Conservation (phyloP, 1,140 invertebrate species). For the Danaus plexippus region DNA sequence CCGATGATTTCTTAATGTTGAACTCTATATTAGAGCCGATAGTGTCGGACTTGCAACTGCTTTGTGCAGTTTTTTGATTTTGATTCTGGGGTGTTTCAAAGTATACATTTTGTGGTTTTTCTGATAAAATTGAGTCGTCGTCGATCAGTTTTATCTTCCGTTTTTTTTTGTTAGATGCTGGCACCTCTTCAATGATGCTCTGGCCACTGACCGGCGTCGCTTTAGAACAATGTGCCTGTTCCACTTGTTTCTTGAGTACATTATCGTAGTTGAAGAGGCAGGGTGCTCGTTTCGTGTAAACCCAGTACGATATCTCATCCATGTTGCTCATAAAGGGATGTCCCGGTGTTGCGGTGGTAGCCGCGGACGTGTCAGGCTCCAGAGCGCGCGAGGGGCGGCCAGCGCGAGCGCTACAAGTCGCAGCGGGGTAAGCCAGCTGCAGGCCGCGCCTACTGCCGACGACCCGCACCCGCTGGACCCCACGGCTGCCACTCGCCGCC, state of each 20-base stretch:
- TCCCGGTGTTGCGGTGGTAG: constrained; percentile 15
- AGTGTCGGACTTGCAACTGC: constrained; percentile 37
- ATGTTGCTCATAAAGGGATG: constrained; percentile 61
- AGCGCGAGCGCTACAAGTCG: constrained; percentile 18
- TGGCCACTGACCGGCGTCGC: constrained; percentile 29
- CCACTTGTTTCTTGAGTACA: constrained; percentile 42
- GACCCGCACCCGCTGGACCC: constrained; percentile 30
- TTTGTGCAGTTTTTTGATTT: constrained; percentile 24
- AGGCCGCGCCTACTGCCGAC: constrained; percentile 19
- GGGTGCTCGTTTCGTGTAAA: constrained; percentile 53
- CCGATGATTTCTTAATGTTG: constrained; percentile 45
- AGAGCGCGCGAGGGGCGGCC: constrained; percentile 23
- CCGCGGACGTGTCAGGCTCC: constrained; percentile 10
- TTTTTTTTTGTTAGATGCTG: constrained; percentile 49
- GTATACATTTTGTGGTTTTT: constrained; percentile 50
- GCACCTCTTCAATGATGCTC: constrained; percentile 31
- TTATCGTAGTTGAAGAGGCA: constrained; percentile 58
- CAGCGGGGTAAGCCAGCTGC: constrained; percentile 31
- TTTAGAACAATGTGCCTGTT: constrained; percentile 46
- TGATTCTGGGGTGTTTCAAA: constrained; percentile 44
- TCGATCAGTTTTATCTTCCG: constrained; percentile 46
- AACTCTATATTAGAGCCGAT: constrained; percentile 47
- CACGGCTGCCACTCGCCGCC: constrained; percentile 19
- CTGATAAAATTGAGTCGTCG: constrained; percentile 42
- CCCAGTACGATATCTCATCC: constrained; percentile 63